These are phyloP conservation scores for Vireo griseus DNA, from an alignment of 2,797 vertebrate species.

Conservation along the genomic window DNA sequence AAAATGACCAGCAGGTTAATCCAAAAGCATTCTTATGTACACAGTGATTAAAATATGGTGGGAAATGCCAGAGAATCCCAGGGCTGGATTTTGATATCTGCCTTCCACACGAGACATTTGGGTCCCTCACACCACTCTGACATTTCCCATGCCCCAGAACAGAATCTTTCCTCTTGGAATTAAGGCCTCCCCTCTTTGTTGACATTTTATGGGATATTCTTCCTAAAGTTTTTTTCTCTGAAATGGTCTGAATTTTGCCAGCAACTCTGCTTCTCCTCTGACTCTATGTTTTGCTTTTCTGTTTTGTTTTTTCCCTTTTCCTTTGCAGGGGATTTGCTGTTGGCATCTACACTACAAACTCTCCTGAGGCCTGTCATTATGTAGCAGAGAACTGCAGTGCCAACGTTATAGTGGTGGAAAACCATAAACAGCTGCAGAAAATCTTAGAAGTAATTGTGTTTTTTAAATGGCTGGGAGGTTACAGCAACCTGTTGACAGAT, in stretches of 20 bases:
- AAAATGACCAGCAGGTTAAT: neutral
- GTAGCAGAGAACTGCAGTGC: slow-evolving; percentile 85
- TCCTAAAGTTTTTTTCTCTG: neutral
- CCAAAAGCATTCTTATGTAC: neutral
- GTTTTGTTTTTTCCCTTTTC: neutral
- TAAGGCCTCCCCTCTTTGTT: neutral
- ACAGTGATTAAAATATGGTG: neutral
- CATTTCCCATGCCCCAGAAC: neutral
- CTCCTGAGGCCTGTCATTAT: slow-evolving; percentile 87
- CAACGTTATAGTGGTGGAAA: slow-evolving; percentile 89
- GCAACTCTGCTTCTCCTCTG: neutral
- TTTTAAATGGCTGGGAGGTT: neutral
- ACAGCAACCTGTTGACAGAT: neutral
- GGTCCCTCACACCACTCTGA: neutral
- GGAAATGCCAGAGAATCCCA: neutral
- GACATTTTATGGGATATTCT: neutral
- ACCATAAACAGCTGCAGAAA: slow-evolving; percentile 91
- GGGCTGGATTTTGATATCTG: neutral
- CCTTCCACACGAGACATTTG: neutral
- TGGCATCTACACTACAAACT: slow-evolving; percentile 94
- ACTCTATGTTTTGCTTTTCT: neutral
- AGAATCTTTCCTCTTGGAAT: neutral
- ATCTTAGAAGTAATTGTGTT: slow-evolving; percentile 84
- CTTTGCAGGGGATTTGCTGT: slow-evolving; percentile 85
- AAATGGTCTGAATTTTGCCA: neutral